These are phyloP conservation scores for Ganaspis brasiliensis DNA, from an alignment of 2,888 invertebrate genomes.

Conservation along the genomic window DNA sequence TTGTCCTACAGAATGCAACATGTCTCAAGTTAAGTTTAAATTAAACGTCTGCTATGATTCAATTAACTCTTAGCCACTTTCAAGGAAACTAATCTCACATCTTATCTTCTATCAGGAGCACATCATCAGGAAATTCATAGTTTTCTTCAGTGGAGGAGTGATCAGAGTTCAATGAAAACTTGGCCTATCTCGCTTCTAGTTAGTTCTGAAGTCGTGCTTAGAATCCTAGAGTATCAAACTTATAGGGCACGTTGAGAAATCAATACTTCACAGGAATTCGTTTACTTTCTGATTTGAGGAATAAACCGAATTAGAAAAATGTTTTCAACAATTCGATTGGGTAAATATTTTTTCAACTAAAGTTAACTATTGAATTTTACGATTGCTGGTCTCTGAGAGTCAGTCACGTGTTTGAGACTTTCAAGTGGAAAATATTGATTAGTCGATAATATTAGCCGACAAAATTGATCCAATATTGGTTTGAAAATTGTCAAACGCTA, in stretches of 20 bases:
- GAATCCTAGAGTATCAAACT: slow-evolving; percentile 12
- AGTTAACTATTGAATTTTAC: too few relatives aligned
- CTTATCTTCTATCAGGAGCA: neutral
- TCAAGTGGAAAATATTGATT: too few relatives aligned
- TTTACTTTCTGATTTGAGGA: slow-evolving; percentile 10
- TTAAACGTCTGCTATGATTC: neutral
- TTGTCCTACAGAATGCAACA: neutral
- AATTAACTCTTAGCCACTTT: slow-evolving; percentile 1
- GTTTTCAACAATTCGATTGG: neutral
- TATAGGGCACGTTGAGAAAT: slow-evolving; percentile 17
- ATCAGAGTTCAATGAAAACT: slow-evolving; percentile 40
- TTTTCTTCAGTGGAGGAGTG: slow-evolving; percentile 15
- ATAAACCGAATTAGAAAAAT: slow-evolving; percentile 10
- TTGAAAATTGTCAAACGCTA: too few relatives aligned
- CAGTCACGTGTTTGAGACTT: too few relatives aligned
- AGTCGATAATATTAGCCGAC: too few relatives aligned
- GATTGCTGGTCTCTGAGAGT: too few relatives aligned
- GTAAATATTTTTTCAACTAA: neutral
- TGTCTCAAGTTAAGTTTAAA: neutral
- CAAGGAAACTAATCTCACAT: slow-evolving; percentile 6
- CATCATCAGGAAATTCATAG: neutral
- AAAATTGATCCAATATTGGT: too few relatives aligned
- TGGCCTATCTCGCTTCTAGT: slow-evolving; percentile 26
- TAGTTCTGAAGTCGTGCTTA: slow-evolving; percentile 33
- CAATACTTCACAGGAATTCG: slow-evolving; percentile 16